These are phyloP conservation scores for Brotula barbata DNA, from an alignment of 2,797 vertebrate genomes.

Conservation along the genomic window DNA sequence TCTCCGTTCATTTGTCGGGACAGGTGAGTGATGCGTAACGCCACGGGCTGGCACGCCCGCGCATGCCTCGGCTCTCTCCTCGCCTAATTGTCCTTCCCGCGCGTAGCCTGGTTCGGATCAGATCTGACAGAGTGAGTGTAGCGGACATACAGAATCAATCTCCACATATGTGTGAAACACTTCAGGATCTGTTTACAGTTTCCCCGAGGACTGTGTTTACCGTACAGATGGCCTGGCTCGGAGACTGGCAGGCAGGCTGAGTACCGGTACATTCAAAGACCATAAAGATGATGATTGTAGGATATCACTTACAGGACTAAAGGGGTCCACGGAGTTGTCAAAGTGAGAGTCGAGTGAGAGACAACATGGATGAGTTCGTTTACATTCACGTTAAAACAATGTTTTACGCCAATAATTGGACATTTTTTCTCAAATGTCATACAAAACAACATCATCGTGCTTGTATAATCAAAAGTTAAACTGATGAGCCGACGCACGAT, in stretches of 20 bases:
- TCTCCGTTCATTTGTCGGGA: constrained; percentile 82
- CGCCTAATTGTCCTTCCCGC: constrained; percentile 86
- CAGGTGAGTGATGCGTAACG: constrained; percentile 88
- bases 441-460: no score
- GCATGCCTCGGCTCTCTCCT: constrained; percentile 80
- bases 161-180: constrained; percentile 45
- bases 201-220: constrained; percentile 60
- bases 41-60: constrained; percentile 81
- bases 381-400: no score
- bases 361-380: constrained; percentile 1
- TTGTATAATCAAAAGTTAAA: no score
- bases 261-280: constrained; percentile 55
- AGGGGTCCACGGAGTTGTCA: constrained; percentile 36
- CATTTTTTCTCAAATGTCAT: no score
- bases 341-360: background rate
- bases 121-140: constrained; percentile 74
- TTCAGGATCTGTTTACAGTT: constrained; percentile 64
- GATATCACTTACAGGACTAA: constrained; percentile 46
- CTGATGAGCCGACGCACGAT: no score
- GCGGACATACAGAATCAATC: constrained; percentile 45
- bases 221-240: constrained; percentile 55
- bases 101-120: constrained; percentile 86
- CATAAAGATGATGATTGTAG: constrained; percentile 48
- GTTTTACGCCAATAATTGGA: background rate
- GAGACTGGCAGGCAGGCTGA: constrained; percentile 35